Conservation (phyloP, 1,140 invertebrate genomes). For the Augochlora pura region DNA sequence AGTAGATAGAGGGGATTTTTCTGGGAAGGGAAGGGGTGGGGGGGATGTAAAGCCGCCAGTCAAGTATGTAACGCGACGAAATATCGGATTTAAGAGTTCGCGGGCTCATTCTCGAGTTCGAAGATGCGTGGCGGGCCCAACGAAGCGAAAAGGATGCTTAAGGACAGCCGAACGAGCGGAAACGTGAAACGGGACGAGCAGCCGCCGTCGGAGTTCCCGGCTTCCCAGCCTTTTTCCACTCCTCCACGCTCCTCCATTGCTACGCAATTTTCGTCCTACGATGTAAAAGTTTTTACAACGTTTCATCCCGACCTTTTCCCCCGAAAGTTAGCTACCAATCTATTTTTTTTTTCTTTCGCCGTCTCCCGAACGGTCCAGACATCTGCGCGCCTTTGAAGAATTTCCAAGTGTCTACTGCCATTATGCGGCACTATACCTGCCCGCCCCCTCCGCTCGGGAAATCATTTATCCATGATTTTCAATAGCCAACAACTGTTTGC, state of each 20-base stretch:
- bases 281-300: constrained; percentile 69
- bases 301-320: constrained; percentile 59
- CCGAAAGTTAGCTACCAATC: constrained; percentile 52
- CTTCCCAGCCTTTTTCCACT: not conserved
- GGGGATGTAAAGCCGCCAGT: constrained; percentile 35
- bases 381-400: constrained; percentile 7
- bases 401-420: not conserved
- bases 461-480: too few relatives aligned
- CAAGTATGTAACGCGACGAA: constrained; percentile 59
- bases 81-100: constrained; percentile 60
- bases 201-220: constrained; percentile 46
- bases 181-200: constrained; percentile 55
- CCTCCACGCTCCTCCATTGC: constrained; percentile 7
- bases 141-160: constrained; percentile 56
- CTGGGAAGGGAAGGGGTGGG: too few relatives aligned
- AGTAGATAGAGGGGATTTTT: constrained; percentile 16
- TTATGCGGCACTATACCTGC: too few relatives aligned
- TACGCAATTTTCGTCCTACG: constrained; percentile 61
- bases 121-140: constrained; percentile 42
- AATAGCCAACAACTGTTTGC: too few relatives aligned
- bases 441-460: too few relatives aligned
- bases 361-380: not conserved
- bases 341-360: constrained; percentile 58
- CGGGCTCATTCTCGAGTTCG: constrained; percentile 58
- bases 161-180: constrained; percentile 50